A percentile compares a stretch with the other conserved stretches of the same genome.
Evolutionary conservation across 2,888 invertebrate species (phyloP).

Genomic region (Achlya flavicornis): DNA sequence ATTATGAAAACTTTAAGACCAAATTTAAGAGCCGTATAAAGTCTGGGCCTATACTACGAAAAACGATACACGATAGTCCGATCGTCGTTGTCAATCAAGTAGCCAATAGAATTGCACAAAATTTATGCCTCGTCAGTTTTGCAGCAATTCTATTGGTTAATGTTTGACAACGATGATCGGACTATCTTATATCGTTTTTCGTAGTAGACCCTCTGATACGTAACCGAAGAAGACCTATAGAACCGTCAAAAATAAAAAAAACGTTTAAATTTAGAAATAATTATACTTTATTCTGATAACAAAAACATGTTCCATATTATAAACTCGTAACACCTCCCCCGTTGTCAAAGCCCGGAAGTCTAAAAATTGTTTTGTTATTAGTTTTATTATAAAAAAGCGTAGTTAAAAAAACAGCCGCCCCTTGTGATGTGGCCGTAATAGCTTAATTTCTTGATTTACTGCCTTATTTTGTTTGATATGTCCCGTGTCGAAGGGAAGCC

Average conservation of each 20-base stretch:
- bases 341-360: conserved; percentile 50
- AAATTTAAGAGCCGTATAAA: neutral
- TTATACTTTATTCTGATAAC: conserved; percentile 31
- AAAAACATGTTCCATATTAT: conserved; percentile 49
- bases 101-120: too few relatives aligned
- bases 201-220: too few relatives aligned
- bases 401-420: conserved; percentile 41
- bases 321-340: conserved; percentile 33
- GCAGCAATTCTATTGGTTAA: too few relatives aligned
- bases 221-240: too few relatives aligned
- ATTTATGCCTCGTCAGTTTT: too few relatives aligned
- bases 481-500: conserved; percentile 41
- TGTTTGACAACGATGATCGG: too few relatives aligned
- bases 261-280: neutral
- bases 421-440: conserved; percentile 53
- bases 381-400: conserved; percentile 47
- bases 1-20: too few relatives aligned
- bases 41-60: too few relatives aligned
- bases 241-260: neutral
- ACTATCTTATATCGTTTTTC: too few relatives aligned
- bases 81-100: too few relatives aligned
- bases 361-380: conserved; percentile 58
- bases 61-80: too few relatives aligned
- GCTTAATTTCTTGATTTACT: conserved; percentile 66
- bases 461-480: conserved; percentile 42